Base-by-base conservation (phyloP, 1,140 invertebrate genomes). In the Amphibalanus amphitrite region DNA sequence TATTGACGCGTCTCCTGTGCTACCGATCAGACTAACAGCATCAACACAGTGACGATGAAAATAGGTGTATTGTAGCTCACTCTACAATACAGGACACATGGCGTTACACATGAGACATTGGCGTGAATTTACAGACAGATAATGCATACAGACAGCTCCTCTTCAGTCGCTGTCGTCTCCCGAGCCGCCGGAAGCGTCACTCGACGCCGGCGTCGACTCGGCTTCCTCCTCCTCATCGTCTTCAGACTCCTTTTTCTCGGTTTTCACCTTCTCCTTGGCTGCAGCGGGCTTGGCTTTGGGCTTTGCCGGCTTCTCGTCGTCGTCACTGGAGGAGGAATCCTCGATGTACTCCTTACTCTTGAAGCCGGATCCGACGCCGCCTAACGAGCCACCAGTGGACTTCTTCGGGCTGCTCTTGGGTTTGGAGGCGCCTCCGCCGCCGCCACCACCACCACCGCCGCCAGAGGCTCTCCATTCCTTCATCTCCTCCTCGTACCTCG, bases 261-360 rank as follows among this genome's bases (percentile, higher is more conserved):
- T 20, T 23, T 59, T 59, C 10, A 13, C 47, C 20, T 59, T 59
- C 47, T 10, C 20, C 23, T n/a, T n/a, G n/a, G 6, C n/a, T 8
- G 10, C 28, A 26, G 65, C 3, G 8, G 65, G 23, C 65, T 67
- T 67, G n/a, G 20, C 10, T 8, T 67, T 28, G 26, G n/a, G n/a
- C n/a, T n/a, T n/a, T n/a, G n/a, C n/a, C 65, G n/a, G n/a, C 65
- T 28, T 67, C 17, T 67, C n/a, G n/a, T n/a, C 71, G 1, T 74
- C 71, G 30, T 67, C 59, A 6, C 67, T 38, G 59, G 69, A 72
- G 6, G 23, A 29, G 0, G 67, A 69, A 28, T 76, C 75, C 28
- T 73, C 75, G 69, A 96, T 92, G 77, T 92, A 96, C 80, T 97
- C 94, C 79, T 95, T 95, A 77, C 92, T 95, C 77, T 93, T 95